Conservation (phyloP, 2,888 invertebrate species). For the Lepas anatifera region DNA sequence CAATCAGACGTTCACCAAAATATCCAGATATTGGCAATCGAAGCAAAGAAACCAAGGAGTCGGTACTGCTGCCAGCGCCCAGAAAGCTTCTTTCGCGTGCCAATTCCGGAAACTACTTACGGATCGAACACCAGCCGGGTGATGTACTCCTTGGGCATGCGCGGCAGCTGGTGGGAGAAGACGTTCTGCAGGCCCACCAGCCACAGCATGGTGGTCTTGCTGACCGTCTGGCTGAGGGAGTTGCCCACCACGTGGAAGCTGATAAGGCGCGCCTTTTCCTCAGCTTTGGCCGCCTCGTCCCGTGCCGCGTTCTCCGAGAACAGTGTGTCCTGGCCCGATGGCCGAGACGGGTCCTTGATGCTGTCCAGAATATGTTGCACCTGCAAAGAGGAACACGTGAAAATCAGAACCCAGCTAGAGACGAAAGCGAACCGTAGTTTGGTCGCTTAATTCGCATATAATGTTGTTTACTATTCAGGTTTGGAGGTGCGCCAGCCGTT, state of each 20-base stretch:
- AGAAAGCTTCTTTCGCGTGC: neutral
- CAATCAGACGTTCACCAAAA: too few species aligned
- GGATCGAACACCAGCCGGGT: constrained; percentile 88
- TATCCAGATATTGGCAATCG: too few species aligned
- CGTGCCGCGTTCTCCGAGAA: constrained; percentile 25
- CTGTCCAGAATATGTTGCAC: constrained; percentile 70
- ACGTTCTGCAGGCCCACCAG: constrained; percentile 85
- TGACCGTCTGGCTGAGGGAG: constrained; percentile 69
- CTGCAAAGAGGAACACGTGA: too few species aligned
- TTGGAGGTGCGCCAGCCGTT: too few species aligned
- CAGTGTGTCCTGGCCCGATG: constrained; percentile 11
- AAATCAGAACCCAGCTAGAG: too few species aligned
- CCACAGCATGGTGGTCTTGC: constrained; percentile 87
- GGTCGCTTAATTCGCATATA: too few species aligned
- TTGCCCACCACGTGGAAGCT: constrained; percentile 91
- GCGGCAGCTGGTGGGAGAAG: constrained; percentile 86
- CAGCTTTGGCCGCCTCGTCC: constrained; percentile 32
- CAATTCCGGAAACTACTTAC: constrained; percentile 41
- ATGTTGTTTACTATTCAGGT: too few species aligned
- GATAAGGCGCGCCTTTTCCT: constrained; percentile 77
- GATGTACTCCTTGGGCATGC: constrained; percentile 97
- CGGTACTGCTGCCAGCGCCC: too few species aligned
- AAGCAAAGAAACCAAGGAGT: too few species aligned
- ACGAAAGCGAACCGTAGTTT: too few species aligned
- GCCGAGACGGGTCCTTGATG: constrained; percentile 47